Conservation (phyloP, 2,113 vertebrate species). For the Melanostigma gelatinosum region DNA sequence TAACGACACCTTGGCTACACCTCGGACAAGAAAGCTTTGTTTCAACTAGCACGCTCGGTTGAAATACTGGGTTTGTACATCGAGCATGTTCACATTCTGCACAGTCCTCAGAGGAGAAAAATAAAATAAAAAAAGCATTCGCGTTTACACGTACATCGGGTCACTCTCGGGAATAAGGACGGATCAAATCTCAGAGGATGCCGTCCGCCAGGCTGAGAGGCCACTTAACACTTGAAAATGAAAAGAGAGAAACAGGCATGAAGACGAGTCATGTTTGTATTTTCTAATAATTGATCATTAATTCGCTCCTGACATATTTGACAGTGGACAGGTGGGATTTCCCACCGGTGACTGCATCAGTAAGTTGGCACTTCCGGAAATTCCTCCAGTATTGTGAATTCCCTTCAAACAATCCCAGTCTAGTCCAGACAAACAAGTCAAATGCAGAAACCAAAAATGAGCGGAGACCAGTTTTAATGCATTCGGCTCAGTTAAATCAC, state of each 20-base stretch:
- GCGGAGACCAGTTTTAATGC: neutral
- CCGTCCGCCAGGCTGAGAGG: slow-evolving; percentile 30
- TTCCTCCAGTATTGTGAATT: neutral
- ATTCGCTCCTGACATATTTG: neutral
- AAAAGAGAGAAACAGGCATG: slow-evolving; percentile 35
- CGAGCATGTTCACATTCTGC: slow-evolving; percentile 55
- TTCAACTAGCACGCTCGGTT: slow-evolving; percentile 82
- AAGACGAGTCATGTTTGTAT: slow-evolving; percentile 13
- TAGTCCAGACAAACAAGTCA: neutral
- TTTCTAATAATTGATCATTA: neutral
- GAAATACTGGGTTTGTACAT: slow-evolving; percentile 34
- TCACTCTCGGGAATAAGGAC: slow-evolving; percentile 36
- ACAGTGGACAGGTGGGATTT: neutral
- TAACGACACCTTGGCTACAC: slow-evolving; percentile 30
- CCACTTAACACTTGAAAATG: slow-evolving; percentile 44
- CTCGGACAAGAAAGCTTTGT: slow-evolving; percentile 3
- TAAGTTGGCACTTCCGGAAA: neutral
- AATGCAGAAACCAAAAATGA: neutral
- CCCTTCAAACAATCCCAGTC: neutral
- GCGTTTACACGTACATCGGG: slow-evolving; percentile 43
- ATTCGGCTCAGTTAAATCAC: neutral
- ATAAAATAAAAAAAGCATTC: slow-evolving; percentile 48
- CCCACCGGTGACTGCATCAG: neutral
- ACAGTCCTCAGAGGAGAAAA: slow-evolving; percentile 28
- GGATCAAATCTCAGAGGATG: slow-evolving; percentile 33